Base-by-base conservation (phyloP, 2,888 invertebrate genomes). In the Xylophagus ater region DNA sequence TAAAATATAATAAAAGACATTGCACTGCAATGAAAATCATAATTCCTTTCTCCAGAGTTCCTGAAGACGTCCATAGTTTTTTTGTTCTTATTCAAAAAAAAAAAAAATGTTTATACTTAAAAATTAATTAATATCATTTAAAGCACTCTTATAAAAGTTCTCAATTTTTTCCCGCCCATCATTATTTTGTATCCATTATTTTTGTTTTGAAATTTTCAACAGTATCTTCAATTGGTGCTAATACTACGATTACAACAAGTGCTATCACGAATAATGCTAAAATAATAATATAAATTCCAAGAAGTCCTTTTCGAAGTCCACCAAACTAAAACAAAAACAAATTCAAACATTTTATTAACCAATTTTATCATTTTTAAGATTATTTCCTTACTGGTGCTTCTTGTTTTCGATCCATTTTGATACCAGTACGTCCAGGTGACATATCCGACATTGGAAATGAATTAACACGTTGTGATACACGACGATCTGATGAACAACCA, bases 371-470 rank as follows among this genome's bases (percentile, higher is more conserved):
- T n/a, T n/a, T n/a, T n/a, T n/a, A n/a, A n/a, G n/a, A n/a, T n/a
- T n/a, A n/a, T n/a, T n/a, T 38, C 67, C 71, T 71, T 67, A 87
- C 87, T 53, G 87, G 82, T 26, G 85, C 81, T 60, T 87, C 87
- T 47, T 76, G 72, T 57, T 74, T 78, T 46, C 78, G 68, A 58
- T 85, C 84, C 46, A 76, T 69, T 53, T 74, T 74, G 49, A 79
- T 75, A 48, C 74, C 71, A 42, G 74, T 74, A 2, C 74, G 59
- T 46, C 68, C 65, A 30, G 73, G 73, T 10, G 77, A 72, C 56
- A 78, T 71, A 56, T 88, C 86, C 56, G 84, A 84, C 85, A 88
- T 83, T 19, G 86, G 86, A 69, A 87, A 85, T 5, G 84, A 73
- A 54, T 82, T 82, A 20, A 84, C 76, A 43, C 83, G 73, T 37